Evolutionary conservation across 2,113 vertebrate species (phyloP), one percentile per base, ranked within the genome.

Genomic region (Neodon shergylaensis): DNA sequence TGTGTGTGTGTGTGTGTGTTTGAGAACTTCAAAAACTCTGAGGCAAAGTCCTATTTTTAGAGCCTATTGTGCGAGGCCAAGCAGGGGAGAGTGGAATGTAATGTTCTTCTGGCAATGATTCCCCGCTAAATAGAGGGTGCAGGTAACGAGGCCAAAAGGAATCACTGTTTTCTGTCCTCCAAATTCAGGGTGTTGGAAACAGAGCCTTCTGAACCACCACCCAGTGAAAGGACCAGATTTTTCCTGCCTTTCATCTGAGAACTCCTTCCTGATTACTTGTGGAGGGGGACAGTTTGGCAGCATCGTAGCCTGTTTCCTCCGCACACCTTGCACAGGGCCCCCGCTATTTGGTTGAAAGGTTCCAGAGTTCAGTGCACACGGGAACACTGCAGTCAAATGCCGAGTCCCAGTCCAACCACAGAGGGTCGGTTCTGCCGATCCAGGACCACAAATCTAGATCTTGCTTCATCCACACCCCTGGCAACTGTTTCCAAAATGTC

Each of bases 11-110:
- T 31, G 5, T 12, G 12, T 16, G 47, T 26, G 22, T 44, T 26
- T 72, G 81, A 93, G 95, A 88, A 77, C 68, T 77, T 65, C 1
- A 22, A 1, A 3, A 94, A 73, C 66, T 92, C 3, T 0, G 49
- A 95, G 66, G 79, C 72, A 92, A 82, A 77, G 92, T 85, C 92
- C 90, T 97, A 96, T 96, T 97, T 98, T 96, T 95, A 96, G 95
- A 44, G 61, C 81, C 97, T 96, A 90, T 96, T 96, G 85, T 94
- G 66, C 24, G 76, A 68, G 84, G 88, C 82, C 49, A 19, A 58
- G 88, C 81, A 88, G 76, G 36, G 83, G 65, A 49, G 17, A 74
- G 87, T 19, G 3, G 36, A 74, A 44, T 92, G 31, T 33, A n/a
- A 61, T 74, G 78, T 83, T 73, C 73, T 79, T 82, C 73, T 86